Evolutionary conservation across 2,888 invertebrate genomes (phyloP), one percentile per base, ranked within the genome.

Genomic region (Lobophora halterata): DNA sequence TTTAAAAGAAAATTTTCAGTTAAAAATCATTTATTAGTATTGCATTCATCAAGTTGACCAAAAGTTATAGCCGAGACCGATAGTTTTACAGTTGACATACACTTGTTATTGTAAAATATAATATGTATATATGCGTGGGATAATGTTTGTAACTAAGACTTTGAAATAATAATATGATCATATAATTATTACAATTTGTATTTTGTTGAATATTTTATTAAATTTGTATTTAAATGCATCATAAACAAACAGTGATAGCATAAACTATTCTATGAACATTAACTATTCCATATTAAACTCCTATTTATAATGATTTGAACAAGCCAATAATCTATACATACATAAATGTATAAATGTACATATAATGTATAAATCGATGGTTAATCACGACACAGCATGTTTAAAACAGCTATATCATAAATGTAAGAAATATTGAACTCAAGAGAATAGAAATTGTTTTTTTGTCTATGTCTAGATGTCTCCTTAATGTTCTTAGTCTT

Each of bases 221-320:
- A 50, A 50, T 45, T 40, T 32, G n/a, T 36, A 30, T 45, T 34
- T 44, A 48, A 43, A 43, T 41, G 29, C 25, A 33, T 14, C 9
- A 43, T 39, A 48, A 41, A 43, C 37, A 36, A n/a, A 47, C 34
- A 40, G 16, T 21, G 29, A 28, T 31, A 37, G 19, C 35, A 29
- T 41, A 34, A 18, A 25, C 10, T 9, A 26, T 26, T 34, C 20
- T 23, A 23, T 14, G 16, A 34, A 7, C 23, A 31, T 41, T 13
- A 26, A 28, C 17, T 36, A 29, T 29, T 42, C 14, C 31, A 36
- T 28, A 42, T 32, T 36, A 32, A 35, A 32, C 32, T 32, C 13
- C 19, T 14, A 21, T 23, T n/a, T 35, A 35, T 35, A 41, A 31
- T 31, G 28, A 21, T 28, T 36, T 16, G 28, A 29, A 33, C 36